Evolutionary conservation across 53 echinoderm and acorn worm species (phyloP).

Genomic region (Echinarachnius parma): DNA sequence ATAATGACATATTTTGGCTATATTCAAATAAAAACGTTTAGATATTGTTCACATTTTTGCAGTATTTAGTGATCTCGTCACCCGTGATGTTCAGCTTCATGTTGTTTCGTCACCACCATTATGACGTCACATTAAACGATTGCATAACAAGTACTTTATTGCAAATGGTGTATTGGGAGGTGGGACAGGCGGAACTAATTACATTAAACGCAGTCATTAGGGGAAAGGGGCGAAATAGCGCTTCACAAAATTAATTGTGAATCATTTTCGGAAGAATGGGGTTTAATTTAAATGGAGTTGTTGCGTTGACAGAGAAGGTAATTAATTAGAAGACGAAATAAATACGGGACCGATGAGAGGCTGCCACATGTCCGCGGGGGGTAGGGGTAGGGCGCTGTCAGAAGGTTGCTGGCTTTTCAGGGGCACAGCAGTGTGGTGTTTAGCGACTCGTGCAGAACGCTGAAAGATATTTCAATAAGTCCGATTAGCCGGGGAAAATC

Average conservation of each 20-base stretch:
- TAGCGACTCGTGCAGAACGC: conserved; percentile 25
- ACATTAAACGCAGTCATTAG: neutral
- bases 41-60: neutral
- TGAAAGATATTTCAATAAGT: conserved; percentile 37
- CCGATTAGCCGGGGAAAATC: conserved; percentile 36
- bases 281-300: conserved; percentile 1
- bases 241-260: conserved; percentile 5
- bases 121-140: conserved; percentile 9
- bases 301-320: conserved; percentile 13
- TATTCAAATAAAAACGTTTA: too few relatives aligned
- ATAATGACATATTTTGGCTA: too few relatives aligned
- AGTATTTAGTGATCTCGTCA: too few relatives aligned
- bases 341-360: conserved; percentile 25
- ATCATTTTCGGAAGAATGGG: conserved; percentile 12
- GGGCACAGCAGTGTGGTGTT: conserved; percentile 25
- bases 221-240: too few relatives aligned
- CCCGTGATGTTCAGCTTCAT: conserved; percentile 10
- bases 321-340: conserved; percentile 26
- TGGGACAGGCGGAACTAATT: too few relatives aligned
- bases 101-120: conserved; percentile 35
- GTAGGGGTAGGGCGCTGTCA: neutral
- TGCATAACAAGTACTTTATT: conserved; percentile 1
- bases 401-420: conserved; percentile 10
- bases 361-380: conserved; percentile 39
- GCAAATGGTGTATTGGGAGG: neutral